phyloP scores from a whole-genome alignment of 2,888 invertebrate genomes.

The Polydrusus pterygomalis region DNA sequence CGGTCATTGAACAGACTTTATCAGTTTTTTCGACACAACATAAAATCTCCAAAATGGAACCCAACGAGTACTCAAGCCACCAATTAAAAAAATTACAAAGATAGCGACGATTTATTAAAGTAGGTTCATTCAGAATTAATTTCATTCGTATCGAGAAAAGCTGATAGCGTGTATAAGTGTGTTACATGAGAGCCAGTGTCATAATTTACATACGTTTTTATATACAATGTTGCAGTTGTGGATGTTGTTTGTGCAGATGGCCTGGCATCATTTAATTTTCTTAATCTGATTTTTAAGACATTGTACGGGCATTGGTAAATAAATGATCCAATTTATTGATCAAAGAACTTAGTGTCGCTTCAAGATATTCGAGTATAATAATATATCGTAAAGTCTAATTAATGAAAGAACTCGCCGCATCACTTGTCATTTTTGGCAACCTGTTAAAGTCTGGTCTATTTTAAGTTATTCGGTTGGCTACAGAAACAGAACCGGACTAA shows the following conservation, averaged over 20 bases:
- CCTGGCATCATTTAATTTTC: neutral
- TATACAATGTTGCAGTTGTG: neutral
- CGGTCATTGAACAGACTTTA: neutral
- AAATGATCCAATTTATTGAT: too few relatives aligned
- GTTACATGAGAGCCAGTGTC: neutral
- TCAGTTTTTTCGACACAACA: neutral
- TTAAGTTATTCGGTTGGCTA: too few relatives aligned
- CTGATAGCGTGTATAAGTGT: conserved; percentile 16
- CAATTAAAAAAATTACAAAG: conserved; percentile 14
- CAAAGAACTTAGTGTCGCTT: too few relatives aligned
- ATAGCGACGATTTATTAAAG: conserved; percentile 8
- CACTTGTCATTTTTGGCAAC: too few relatives aligned
- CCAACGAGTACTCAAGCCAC: neutral
- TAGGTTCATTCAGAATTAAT: conserved; percentile 4
- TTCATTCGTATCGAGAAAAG: neutral
- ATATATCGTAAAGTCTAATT: too few relatives aligned
- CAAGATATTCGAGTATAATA: too few relatives aligned
- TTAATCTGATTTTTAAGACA: neutral
- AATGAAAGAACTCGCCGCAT: too few relatives aligned
- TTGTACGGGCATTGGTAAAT: too few relatives aligned
- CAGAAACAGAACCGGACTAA: too few relatives aligned
- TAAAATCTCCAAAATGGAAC: conserved; percentile 9
- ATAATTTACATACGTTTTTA: conserved; percentile 4
- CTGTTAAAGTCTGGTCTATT: too few relatives aligned
- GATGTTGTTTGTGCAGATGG: neutral